These are phyloP conservation scores for Diloba caeruleocephala DNA, from an alignment of 2,888 invertebrate genomes.

Conservation along the genomic window DNA sequence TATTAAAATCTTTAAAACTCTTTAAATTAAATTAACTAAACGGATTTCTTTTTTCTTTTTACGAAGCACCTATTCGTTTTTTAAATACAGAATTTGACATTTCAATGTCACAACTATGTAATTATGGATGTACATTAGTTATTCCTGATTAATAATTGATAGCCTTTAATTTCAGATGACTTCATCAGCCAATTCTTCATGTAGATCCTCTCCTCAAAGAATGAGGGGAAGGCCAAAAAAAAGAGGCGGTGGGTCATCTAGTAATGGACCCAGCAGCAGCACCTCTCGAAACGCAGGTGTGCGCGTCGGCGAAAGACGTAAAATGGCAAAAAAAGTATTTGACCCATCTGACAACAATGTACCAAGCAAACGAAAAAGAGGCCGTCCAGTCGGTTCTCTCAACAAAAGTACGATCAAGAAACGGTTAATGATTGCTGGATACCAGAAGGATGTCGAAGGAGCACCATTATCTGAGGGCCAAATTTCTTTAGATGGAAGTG, in stretches of 20 bases:
- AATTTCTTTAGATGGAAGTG: conserved; percentile 80
- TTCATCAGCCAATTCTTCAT: conserved; percentile 86
- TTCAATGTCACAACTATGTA: no score
- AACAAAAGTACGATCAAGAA: conserved; percentile 90
- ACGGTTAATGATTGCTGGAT: conserved; percentile 72
- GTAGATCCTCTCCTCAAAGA: conserved; percentile 84
- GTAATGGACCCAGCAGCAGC: conserved; percentile 66
- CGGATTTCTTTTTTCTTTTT: no score
- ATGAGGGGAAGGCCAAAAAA: conserved; percentile 83
- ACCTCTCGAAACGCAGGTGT: conserved; percentile 77
- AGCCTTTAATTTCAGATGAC: conserved; percentile 74
- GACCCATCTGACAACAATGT: conserved; percentile 95
- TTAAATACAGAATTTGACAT: no score
- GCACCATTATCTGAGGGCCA: conserved; percentile 79
- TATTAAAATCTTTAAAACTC: no score
- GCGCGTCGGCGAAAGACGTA: conserved; percentile 89
- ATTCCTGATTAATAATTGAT: no score
- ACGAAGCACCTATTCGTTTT: no score
- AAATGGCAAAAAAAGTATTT: conserved; percentile 95
- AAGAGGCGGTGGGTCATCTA: conserved; percentile 70
- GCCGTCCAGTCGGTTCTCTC: conserved; percentile 90
- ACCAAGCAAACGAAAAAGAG: conserved; percentile 92
- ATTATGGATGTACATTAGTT: no score
- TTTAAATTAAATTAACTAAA: no score
- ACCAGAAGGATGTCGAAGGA: conserved; percentile 74